phyloP scores from a whole-genome alignment of 1,140 invertebrate genomes.

The Brachionus rotundiformis region DNA sequence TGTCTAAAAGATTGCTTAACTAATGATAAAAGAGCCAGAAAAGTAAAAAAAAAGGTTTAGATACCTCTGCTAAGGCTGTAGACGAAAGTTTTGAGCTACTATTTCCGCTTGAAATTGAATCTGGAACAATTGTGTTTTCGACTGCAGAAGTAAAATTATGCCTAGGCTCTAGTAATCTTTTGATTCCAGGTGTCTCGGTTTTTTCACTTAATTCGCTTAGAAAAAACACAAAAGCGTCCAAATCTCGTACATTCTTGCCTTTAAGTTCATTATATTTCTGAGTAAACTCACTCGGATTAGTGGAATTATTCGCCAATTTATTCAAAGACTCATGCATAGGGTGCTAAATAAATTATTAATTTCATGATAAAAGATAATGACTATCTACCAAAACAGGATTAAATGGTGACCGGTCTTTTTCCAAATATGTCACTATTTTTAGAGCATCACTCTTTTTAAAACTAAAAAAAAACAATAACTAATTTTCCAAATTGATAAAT shows the following conservation, averaged over 20 bases:
- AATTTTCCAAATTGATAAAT: not conserved
- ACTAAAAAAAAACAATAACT: not conserved
- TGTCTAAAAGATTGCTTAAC: no score
- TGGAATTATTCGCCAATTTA: constrained; percentile 18
- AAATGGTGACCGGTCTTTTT: constrained; percentile 23
- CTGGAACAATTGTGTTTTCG: constrained; percentile 5
- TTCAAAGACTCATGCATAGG: constrained; percentile 7
- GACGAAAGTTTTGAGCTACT: constrained; percentile 27
- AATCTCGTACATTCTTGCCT: constrained; percentile 39
- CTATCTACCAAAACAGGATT: not conserved
- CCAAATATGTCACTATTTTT: constrained; percentile 19
- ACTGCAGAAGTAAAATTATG: not conserved
- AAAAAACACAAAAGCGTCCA: constrained; percentile 39
- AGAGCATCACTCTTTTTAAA: constrained; percentile 26
- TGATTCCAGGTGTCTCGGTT: not conserved
- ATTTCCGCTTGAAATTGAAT: constrained; percentile 23
- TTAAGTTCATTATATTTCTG: constrained; percentile 45
- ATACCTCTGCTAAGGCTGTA: constrained; percentile 31
- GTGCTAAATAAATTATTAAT: not conserved
- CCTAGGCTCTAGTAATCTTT: not conserved
- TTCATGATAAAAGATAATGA: not conserved
- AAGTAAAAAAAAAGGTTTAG: not conserved
- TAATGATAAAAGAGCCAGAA: no score
- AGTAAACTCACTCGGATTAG: constrained; percentile 37
- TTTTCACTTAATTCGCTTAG: constrained; percentile 37